Evolutionary conservation across 2,797 vertebrate genomes (phyloP), one percentile per base, ranked within the genome.

Genomic region (Neosalanx taihuensis): DNA sequence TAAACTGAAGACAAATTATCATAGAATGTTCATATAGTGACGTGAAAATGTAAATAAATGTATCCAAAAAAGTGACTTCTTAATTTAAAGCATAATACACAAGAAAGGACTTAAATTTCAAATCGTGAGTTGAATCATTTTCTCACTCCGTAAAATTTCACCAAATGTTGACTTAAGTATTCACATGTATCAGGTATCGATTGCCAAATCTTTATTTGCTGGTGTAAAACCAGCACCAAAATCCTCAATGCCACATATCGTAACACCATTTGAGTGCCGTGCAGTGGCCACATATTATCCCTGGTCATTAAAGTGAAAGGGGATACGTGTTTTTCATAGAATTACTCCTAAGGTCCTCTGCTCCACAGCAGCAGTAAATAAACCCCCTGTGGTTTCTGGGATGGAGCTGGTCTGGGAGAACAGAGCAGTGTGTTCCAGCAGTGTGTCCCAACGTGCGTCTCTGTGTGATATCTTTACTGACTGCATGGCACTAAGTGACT

Each of bases 191-290:
- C 49, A 76, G 72, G 59, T 77, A 77, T 84, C 87, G 83, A 85
- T 84, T 83, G 87, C 83, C 75, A 86, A 83, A 79, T 82, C 67
- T 56, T 84, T 70, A 85, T 84, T 87, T 87, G 76, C 75, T 82
- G 66, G 84, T 72, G 69, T 78, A 81, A 89, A 72, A 89, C 82
- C 90, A 79, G 80, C 77, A 82, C 51, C 51, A 83, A 78, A 85
- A 79, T 76, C 67, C 66, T 79, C 72, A 65, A 76, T 77, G 79
- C 62, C 73, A 75, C 78, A 67, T 72, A 76, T 81, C 84, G 82
- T 71, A 87, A 85, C 79, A 85, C 85, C 84, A 84, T 63, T 20
- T 66, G 64, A 74, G 70, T 18, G 72, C 79, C 66, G 79, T 29
- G n/a, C 30, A 67, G 35, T 31, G 29, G 77, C 80, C 74, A 68